These are phyloP conservation scores for Eudyptes chrysolophus DNA, from an alignment of 2,113 vertebrate species.

Conservation along the genomic window DNA sequence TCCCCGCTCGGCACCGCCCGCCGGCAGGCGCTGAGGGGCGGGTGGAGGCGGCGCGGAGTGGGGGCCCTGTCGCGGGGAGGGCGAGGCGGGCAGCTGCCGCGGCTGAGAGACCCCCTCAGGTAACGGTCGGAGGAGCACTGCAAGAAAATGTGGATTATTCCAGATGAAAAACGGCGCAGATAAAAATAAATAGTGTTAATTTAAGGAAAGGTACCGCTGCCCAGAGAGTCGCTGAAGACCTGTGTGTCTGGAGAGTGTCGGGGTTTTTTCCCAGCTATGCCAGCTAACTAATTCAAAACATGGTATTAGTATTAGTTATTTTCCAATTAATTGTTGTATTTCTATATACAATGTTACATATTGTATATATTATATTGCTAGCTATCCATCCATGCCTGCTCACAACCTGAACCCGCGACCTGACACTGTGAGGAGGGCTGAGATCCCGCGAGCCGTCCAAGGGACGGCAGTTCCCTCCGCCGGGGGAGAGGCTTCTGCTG, in stretches of 20 bases:
- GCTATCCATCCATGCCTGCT: rapidly evolving
- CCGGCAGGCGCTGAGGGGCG: background rate
- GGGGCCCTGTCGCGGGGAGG: background rate
- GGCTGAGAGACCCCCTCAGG: rapidly evolving
- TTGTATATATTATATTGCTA: rapidly evolving
- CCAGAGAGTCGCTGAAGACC: rapidly evolving
- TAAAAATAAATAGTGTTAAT: rapidly evolving
- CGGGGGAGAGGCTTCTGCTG: rapidly evolving
- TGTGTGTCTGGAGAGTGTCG: rapidly evolving
- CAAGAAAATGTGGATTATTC: rapidly evolving
- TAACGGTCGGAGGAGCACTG: rapidly evolving
- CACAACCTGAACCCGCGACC: rapidly evolving
- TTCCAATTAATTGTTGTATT: background rate
- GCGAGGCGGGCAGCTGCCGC: background rate
- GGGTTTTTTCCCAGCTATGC: rapidly evolving
- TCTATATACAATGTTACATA: rapidly evolving
- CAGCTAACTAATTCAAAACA: background rate
- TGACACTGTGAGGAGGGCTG: background rate
- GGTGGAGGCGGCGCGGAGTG: too few species aligned
- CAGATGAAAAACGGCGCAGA: rapidly evolving
- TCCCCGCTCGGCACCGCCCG: background rate
- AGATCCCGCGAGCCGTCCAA: rapidly evolving
- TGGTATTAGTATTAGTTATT: background rate
- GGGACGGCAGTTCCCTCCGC: rapidly evolving
- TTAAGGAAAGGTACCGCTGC: background rate